phyloP scores from a whole-genome alignment of 2,797 vertebrate species.

The Myotis pilosus region DNA sequence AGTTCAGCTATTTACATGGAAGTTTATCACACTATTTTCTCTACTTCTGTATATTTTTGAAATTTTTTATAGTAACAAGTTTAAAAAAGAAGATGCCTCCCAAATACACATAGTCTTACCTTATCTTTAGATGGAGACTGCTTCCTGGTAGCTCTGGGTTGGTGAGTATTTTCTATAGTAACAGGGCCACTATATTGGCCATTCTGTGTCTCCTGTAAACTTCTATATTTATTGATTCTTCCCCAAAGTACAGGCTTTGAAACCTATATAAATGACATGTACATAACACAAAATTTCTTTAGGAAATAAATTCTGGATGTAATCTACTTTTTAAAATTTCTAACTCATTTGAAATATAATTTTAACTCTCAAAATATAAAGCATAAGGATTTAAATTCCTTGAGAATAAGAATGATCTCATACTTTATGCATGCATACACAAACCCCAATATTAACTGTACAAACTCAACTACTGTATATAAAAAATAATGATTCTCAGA shows the following conservation, averaged over 20 bases:
- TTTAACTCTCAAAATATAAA: constrained; percentile 62
- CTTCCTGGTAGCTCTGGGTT: constrained; percentile 87
- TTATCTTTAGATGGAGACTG: constrained; percentile 82
- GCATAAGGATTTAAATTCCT: neutral
- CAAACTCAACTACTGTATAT: neutral
- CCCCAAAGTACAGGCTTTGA: constrained; percentile 92
- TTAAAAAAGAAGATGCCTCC: neutral
- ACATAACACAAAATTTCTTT: constrained; percentile 54
- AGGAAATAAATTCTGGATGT: constrained; percentile 49
- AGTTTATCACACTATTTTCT: neutral
- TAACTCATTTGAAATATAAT: constrained; percentile 41
- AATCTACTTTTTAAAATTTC: constrained; percentile 29
- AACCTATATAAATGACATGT: constrained; percentile 83
- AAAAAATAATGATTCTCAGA: neutral
- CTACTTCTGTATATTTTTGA: neutral
- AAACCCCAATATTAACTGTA: neutral
- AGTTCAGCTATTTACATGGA: neutral
- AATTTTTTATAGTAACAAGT: neutral
- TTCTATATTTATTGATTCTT: constrained; percentile 87
- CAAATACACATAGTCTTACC: constrained; percentile 76
- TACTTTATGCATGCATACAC: neutral
- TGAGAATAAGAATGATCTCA: constrained; percentile 11
- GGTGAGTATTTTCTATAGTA: constrained; percentile 79
- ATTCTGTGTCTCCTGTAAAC: constrained; percentile 83
- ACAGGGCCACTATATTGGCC: constrained; percentile 81